Evolutionary conservation across 2,113 vertebrate species (phyloP), one percentile per base, ranked within the genome.

Genomic region (Dromiciops gliroides): DNA sequence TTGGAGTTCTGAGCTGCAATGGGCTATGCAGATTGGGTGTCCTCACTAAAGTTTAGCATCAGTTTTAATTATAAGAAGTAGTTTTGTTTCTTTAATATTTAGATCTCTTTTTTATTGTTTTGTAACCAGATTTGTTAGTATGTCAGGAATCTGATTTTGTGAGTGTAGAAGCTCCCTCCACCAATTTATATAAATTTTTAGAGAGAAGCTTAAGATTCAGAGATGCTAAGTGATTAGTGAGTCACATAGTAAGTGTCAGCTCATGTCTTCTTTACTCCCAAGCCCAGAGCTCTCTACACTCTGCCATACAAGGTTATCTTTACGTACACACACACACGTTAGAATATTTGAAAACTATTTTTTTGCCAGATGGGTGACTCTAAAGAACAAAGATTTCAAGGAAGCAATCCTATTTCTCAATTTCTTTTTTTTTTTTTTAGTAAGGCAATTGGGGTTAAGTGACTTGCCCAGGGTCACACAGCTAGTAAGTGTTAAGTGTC

Each of bases 11-110:
- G 60, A n/a, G 31, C 31, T 75, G 3, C 60, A 75, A n/a, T n/a
- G 31, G 14, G 60, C 60, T 75, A 6, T 75, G 60, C 19, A 75
- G 60, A 75, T n/a, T 75, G 60, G 60, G 5, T 75, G 4, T 75
- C 60, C 31, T 75, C 37, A n/a, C 14, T 75, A 6, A 75, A 67
- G 37, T n/a, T 75, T 37, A 75, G 60, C 19, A n/a, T n/a, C 37
- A 56, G 48, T 88, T 91, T 94, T 96, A 67, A 16, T n/a, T 67
- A 67, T 16, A 31, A 67, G 31, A 67, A 67, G 31, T 67, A 67
- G 31, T 67, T 67, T 37, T 75, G 60, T 75, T n/a, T 75, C 14
- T 1, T 75, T 19, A n/a, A 67, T 67, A n/a, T 67, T 67, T 67
- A 16, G 60, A n/a, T n/a, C 31, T 67, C 60, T 67, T 67, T 67